These are phyloP conservation scores for Caenorhabditis latens DNA, from an alignment of 1,140 invertebrate species.

Conservation along the genomic window DNA sequence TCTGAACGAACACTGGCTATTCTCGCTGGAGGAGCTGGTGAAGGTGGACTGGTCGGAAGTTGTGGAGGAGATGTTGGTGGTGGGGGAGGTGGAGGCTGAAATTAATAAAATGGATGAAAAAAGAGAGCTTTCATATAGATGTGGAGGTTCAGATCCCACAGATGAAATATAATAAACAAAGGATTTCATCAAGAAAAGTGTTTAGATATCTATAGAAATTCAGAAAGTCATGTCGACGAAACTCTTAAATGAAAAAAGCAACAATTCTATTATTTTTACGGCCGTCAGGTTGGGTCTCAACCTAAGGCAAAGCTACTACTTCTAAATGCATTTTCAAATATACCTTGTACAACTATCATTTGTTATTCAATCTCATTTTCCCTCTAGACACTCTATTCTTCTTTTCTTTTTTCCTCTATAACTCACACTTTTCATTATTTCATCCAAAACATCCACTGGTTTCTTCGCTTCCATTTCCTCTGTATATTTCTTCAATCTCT, in stretches of 20 bases:
- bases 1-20: conserved; percentile 22
- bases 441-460: conserved; percentile 13
- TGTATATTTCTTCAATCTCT: conserved; percentile 34
- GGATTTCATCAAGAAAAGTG: no score
- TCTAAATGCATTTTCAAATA: not conserved
- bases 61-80: conserved; percentile 25
- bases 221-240: no score
- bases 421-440: conserved; percentile 42
- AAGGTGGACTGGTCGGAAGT: not conserved
- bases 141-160: no score
- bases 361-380: conserved; percentile 23
- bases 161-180: no score
- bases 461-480: conserved; percentile 35
- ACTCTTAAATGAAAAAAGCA: no score
- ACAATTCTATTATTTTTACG: no score
- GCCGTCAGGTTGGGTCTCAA: no score
- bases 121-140: no score
- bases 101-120: not conserved
- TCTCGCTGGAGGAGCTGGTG: conserved; percentile 35
- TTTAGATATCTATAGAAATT: no score
- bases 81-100: not conserved
- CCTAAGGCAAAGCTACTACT: not conserved
- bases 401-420: not conserved
- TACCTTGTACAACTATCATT: not conserved
- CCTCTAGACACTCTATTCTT: not conserved